phyloP scores from a whole-genome alignment of 2,888 invertebrate species.

The Alviniconcha strummeri region DNA sequence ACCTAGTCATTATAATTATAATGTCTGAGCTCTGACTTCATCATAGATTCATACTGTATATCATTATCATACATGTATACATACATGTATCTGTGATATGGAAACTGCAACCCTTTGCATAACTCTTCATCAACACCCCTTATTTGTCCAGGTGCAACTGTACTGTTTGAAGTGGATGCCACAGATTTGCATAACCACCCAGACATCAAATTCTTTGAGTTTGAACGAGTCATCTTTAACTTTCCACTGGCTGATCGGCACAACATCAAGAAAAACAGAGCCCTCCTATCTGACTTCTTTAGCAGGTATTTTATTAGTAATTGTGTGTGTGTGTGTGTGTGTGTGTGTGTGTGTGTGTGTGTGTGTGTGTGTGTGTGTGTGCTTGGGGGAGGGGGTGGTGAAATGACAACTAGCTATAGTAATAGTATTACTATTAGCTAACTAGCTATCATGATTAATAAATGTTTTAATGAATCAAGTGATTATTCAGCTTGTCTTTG shows the following conservation, averaged over 20 bases:
- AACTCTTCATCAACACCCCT: no score
- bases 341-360: neutral
- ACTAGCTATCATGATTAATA: no score
- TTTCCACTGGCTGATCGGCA: conserved; percentile 81
- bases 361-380: neutral
- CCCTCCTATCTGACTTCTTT: conserved; percentile 76
- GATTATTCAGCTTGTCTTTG: no score
- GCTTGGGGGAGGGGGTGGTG: neutral
- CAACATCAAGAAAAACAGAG: conserved; percentile 77
- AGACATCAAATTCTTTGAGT: conserved; percentile 59
- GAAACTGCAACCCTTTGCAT: no score
- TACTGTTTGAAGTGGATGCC: conserved; percentile 77
- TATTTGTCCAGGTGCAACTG: conserved; percentile 72
- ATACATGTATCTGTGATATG: no score
- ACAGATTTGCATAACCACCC: conserved; percentile 72
- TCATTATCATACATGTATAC: no score
- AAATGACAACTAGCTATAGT: no score
- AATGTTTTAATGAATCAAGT: no score
- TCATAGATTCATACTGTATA: no score
- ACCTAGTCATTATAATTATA: no score
- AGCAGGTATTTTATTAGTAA: conserved; percentile 51
- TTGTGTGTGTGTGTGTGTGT: neutral
- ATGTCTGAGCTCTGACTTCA: no score
- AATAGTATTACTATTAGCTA: no score
- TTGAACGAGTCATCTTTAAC: conserved; percentile 78